Evolutionary conservation across 2,113 vertebrate species (phyloP).

Genomic region (Dinomys branickii): DNA sequence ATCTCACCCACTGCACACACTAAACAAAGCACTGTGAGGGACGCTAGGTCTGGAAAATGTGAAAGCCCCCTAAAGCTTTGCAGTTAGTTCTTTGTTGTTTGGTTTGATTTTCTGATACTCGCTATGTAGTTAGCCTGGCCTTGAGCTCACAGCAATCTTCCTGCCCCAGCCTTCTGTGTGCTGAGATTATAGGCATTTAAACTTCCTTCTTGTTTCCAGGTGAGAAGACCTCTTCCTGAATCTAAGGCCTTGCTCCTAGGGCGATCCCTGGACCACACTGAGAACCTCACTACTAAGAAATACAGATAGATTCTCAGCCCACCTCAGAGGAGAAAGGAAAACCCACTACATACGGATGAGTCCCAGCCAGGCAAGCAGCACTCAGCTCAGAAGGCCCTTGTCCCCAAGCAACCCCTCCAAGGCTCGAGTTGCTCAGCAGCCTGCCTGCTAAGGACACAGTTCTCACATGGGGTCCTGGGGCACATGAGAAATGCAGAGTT

Average conservation of each 20-base stretch:
- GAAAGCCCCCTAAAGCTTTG: background rate
- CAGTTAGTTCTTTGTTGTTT: background rate
- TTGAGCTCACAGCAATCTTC: background rate
- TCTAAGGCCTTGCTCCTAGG: background rate
- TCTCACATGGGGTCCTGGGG: background rate
- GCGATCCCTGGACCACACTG: background rate
- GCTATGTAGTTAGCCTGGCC: background rate
- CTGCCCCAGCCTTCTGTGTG: background rate
- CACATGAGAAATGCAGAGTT: background rate
- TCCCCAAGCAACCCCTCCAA: background rate
- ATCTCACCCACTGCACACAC: background rate
- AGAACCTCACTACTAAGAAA: background rate
- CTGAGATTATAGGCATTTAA: background rate
- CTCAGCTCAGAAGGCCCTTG: background rate
- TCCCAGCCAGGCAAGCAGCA: background rate
- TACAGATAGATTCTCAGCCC: background rate
- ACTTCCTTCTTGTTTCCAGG: slow-evolving; percentile 8
- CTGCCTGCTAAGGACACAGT: background rate
- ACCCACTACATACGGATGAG: background rate
- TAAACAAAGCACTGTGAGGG: background rate
- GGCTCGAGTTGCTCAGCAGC: background rate
- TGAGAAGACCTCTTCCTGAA: background rate
- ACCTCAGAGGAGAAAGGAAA: background rate
- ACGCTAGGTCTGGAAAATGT: background rate
- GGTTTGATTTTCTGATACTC: background rate